phyloP scores from a whole-genome alignment of 2,797 vertebrate genomes.

The Podargus strigoides region DNA sequence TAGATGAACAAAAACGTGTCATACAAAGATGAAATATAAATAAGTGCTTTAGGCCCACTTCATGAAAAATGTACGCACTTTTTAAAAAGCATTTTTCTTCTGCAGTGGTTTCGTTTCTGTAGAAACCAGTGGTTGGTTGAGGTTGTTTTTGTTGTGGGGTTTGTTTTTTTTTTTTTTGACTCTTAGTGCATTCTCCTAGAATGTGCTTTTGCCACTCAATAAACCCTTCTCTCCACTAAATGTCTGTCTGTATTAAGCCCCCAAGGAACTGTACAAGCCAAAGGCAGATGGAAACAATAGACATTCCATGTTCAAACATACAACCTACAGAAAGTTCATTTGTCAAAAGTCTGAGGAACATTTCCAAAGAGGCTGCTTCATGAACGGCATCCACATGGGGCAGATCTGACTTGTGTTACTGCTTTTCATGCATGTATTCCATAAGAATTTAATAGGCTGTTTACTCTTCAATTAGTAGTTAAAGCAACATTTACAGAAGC shows the following conservation, averaged over 20 bases:
- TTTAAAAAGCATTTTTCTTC: constrained; percentile 29
- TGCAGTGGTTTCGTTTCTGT: background rate
- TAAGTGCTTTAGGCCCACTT: constrained; percentile 53
- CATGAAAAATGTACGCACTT: constrained; percentile 67
- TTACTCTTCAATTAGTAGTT: constrained; percentile 54
- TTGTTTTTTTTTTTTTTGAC: background rate
- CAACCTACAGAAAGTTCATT: constrained; percentile 52
- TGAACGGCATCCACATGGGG: constrained; percentile 20
- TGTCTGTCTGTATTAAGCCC: constrained; percentile 29
- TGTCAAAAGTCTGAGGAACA: constrained; percentile 53
- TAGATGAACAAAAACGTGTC: constrained; percentile 52
- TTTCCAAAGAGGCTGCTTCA: constrained; percentile 49
- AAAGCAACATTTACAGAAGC: constrained; percentile 19
- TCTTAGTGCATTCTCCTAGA: background rate
- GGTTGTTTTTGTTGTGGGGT: background rate
- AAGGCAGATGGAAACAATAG: constrained; percentile 63
- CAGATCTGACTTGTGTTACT: background rate
- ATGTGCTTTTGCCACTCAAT: constrained; percentile 42
- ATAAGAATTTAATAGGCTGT: constrained; percentile 30
- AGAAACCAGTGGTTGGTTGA: constrained; percentile 7
- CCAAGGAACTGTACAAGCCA: constrained; percentile 48
- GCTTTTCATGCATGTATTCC: constrained; percentile 12
- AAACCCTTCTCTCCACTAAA: constrained; percentile 49
- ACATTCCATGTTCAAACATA: constrained; percentile 30
- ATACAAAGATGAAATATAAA: constrained; percentile 70